Evolutionary conservation across 1,140 invertebrate genomes (phyloP), one percentile per base, ranked within the genome.

Genomic region (Microvelia longipes): DNA sequence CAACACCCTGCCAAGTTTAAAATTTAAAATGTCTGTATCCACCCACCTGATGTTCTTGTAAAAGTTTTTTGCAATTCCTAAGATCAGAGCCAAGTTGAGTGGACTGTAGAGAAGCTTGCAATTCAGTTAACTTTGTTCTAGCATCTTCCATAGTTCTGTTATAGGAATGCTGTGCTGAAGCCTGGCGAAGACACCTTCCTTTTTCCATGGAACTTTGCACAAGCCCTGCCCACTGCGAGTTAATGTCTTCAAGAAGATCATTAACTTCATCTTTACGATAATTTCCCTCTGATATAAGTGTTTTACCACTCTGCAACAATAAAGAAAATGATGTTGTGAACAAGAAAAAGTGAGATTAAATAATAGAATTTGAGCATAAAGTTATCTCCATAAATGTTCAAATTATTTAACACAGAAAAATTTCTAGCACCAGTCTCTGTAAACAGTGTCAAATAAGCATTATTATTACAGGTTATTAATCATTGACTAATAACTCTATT

Each of bases 1-100:
- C n/a, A n/a, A n/a, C n/a, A n/a, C n/a, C n/a, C n/a, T n/a, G n/a
- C n/a, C n/a, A n/a, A n/a, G n/a, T n/a, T n/a, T n/a, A n/a, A n/a
- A n/a, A n/a, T n/a, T n/a, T n/a, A n/a, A n/a, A n/a, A n/a, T n/a
- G n/a, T n/a, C n/a, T n/a, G n/a, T n/a, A n/a, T n/a, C n/a, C 5
- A 50, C 35, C 28, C 69, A 82, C 82, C 78, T 90, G 87, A 76
- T 96, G 92, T 76, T 93, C 91, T 72, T 93, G 92, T 26, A 96
- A 80, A 25, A 94, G 80, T 74, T 94, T 86, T 76, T 94, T 93
- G 77, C 94, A 96, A 75, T 90, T 91, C 68, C 93, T 82, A 19
- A 96, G 80, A 82, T 96, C 93, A 2, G 83, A 85, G 13, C 92
- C 93, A 27, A 91, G 85, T 80, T 94, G 90, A 65, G 87, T 85